Percentiles rank a stretch among this genome's conserved stretches.
phyloP scores from a whole-genome alignment of 2,113 vertebrate genomes.

The Rhinogobius similis region DNA sequence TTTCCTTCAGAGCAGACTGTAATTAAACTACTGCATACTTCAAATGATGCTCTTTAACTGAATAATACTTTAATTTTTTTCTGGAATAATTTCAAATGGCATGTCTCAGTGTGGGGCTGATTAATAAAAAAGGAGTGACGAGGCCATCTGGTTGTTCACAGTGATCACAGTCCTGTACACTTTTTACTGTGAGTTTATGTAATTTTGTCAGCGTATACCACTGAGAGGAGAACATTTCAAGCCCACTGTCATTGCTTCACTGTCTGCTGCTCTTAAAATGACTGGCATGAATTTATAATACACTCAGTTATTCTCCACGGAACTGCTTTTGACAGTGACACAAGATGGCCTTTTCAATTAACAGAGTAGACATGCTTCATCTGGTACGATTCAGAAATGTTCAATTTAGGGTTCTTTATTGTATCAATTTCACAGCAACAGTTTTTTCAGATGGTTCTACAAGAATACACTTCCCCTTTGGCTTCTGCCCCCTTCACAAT shows the following conservation, averaged over 20 bases:
- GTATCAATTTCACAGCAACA: background rate
- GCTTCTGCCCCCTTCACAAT: too few relatives aligned
- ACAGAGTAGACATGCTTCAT: background rate
- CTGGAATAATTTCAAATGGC: conserved; percentile 18
- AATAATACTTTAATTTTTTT: conserved; percentile 16
- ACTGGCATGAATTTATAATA: conserved; percentile 56
- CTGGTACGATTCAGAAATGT: background rate
- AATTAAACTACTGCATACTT: background rate
- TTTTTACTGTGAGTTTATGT: conserved; percentile 34
- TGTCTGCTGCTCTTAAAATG: conserved; percentile 52
- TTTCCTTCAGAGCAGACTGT: background rate
- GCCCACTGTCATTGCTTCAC: conserved; percentile 57
- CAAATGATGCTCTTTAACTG: conserved; percentile 11
- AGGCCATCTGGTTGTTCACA: conserved; percentile 35
- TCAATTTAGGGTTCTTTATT: background rate
- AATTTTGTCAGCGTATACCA: conserved; percentile 49
- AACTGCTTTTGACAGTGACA: conserved; percentile 1
- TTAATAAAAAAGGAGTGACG: conserved; percentile 42
- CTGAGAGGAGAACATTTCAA: conserved; percentile 43
- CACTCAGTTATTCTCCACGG: conserved; percentile 46
- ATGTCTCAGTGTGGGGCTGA: conserved; percentile 24
- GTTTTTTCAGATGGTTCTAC: background rate
- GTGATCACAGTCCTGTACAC: conserved; percentile 17
- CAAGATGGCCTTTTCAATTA: conserved; percentile 13
- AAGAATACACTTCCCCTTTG: background rate